Evolutionary conservation across 2,888 invertebrate genomes (phyloP), one percentile per base, ranked within the genome.

Genomic region (Oxyscelio sp.): DNA sequence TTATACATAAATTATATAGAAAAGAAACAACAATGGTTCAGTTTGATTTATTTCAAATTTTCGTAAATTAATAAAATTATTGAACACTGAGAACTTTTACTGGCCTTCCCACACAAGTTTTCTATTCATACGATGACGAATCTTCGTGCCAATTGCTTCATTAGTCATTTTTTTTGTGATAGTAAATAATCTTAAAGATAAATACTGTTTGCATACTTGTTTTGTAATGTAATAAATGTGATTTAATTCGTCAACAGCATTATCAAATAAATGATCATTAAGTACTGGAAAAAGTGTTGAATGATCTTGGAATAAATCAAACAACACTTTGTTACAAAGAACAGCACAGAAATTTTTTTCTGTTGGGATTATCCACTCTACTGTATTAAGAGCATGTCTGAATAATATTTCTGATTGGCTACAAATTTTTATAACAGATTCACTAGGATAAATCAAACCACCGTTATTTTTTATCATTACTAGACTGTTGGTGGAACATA

Each of bases 381-480:
- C 9, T 34, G 6, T 45, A 40, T 83, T 65, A 9, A 71, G 17
- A 11, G 58, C 45, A 22, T 74, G 31, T 4, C 78, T 52, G 0
- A 73, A 21, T 34, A 78, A 45, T 3, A 48, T 22, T 65, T 78
- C 73, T 15, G 68, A 1, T 5, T 24, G 34, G 13, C 9, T 31
- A 19, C 73, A 83, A 21, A 83, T 83, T 21, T 8, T 15, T 4
- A 73, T 15, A 45, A 78, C 73, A 19, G 66, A 83, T 54, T 52
- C 11, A 45, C 78, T 83, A 11, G 78, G 78, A 66, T 52, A 78
- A 9, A 83, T 27, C 0, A 54, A 13, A 19, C 66, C 48, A 11
- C 50, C 45, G 2, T 22, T 22, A 17, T 15, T 50, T 24, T 48
- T 50, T 34, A 34, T 4, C 2, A 34, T 2, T 34, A 34, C 5